These are phyloP conservation scores for Tadarida brasiliensis DNA, from an alignment of 2,797 vertebrate species.

Conservation along the genomic window DNA sequence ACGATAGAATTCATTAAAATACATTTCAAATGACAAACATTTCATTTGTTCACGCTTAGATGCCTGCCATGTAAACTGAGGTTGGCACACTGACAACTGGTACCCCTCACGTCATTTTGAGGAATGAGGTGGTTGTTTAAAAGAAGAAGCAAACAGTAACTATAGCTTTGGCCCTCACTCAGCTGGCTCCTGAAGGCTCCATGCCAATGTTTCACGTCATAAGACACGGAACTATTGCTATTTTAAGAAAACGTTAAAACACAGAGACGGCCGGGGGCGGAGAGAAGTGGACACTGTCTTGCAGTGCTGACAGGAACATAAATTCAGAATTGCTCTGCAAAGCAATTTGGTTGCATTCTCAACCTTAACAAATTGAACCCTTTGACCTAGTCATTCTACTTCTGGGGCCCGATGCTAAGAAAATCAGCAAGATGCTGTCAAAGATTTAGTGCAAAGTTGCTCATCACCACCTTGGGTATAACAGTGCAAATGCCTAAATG, in stretches of 20 bases:
- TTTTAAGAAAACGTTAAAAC: background rate
- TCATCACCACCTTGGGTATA: background rate
- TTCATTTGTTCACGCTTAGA: slow-evolving; percentile 18
- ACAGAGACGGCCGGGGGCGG: background rate
- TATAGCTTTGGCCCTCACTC: background rate
- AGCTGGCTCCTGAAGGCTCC: background rate
- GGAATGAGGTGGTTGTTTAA: background rate
- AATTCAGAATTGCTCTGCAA: background rate
- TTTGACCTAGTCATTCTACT: background rate
- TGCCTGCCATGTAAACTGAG: background rate
- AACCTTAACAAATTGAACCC: background rate
- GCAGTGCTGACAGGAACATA: background rate
- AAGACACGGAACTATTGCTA: background rate
- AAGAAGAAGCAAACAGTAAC: background rate
- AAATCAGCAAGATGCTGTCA: background rate
- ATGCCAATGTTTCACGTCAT: background rate
- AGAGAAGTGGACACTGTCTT: background rate
- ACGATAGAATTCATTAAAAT: background rate
- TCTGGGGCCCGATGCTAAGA: background rate
- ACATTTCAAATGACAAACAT: background rate
- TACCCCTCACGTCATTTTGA: background rate
- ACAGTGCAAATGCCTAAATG: background rate
- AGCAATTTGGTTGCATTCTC: background rate
- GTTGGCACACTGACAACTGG: background rate
- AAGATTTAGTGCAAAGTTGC: background rate